phyloP scores from a whole-genome alignment of 37 sponge, comb jelly and placozoan species.

The Eunapius fragilis region DNA sequence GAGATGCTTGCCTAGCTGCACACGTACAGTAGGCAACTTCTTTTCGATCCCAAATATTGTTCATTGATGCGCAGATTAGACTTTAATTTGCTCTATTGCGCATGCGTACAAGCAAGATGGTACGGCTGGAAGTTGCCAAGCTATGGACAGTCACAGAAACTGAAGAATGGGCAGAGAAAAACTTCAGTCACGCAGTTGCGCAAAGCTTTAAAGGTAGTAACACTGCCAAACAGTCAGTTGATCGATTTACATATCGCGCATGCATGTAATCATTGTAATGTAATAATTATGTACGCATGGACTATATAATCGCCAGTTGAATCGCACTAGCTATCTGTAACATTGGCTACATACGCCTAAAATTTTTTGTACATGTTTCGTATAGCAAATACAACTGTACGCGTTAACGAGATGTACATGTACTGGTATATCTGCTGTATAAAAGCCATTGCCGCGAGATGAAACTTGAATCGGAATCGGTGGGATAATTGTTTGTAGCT shows the following conservation, averaged over 20 bases:
- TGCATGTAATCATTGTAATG: background rate
- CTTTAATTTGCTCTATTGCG: background rate
- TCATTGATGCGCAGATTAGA: background rate
- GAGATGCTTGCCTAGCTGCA: background rate
- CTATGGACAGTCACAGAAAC: background rate
- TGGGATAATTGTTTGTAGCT: background rate
- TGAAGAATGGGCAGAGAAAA: background rate
- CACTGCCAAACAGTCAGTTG: background rate
- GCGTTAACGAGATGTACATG: background rate
- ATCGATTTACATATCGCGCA: background rate
- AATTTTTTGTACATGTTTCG: background rate
- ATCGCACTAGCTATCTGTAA: background rate
- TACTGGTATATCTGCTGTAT: background rate
- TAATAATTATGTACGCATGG: background rate
- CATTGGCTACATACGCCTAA: background rate
- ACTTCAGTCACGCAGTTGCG: background rate
- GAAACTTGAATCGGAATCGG: background rate
- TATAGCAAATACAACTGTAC: background rate
- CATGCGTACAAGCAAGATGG: background rate
- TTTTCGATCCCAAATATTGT: conserved; percentile 4
- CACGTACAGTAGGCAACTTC: conserved; percentile 9
- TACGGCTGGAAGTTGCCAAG: background rate
- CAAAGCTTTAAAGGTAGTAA: background rate
- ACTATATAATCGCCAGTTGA: background rate
- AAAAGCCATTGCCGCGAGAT: background rate